These are phyloP conservation scores for Anneissia japonica DNA, from an alignment of 35 echinoderm and acorn worm species.

Conservation along the genomic window DNA sequence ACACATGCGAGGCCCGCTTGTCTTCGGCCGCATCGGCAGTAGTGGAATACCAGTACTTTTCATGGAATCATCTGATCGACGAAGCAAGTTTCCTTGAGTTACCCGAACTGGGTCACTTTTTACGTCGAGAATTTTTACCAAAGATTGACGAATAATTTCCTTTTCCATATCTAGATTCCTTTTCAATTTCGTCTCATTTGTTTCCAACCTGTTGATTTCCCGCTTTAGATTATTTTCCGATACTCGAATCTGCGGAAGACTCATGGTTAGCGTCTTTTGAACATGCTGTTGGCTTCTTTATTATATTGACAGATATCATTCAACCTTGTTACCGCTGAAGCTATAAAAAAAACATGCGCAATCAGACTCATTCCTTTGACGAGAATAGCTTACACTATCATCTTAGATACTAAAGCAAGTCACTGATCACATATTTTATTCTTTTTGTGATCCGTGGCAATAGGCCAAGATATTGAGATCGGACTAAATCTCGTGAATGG, in stretches of 20 bases:
- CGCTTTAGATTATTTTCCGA: not conserved
- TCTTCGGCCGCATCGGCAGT: not conserved
- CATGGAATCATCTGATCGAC: not conserved
- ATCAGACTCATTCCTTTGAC: no score
- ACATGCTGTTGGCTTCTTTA: no score
- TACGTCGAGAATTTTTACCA: not conserved
- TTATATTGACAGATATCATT: no score
- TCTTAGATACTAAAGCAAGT: no score
- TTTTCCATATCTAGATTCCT: not conserved
- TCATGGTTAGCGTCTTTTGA: no score
- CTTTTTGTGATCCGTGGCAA: no score
- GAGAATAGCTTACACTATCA: no score
- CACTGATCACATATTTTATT: no score
- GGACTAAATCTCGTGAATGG: no score
- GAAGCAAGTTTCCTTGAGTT: not conserved
- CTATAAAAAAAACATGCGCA: no score
- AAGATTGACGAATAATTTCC: not conserved
- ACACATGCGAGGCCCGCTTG: not conserved
- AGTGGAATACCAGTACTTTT: not conserved
- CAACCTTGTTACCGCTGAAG: no score
- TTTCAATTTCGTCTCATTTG: not conserved
- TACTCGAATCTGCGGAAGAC: not conserved
- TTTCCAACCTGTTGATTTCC: not conserved
- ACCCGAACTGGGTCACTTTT: not conserved
- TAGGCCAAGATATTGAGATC: no score